These are phyloP conservation scores for Elmis aenea DNA, from an alignment of 2,888 invertebrate species.

Conservation along the genomic window DNA sequence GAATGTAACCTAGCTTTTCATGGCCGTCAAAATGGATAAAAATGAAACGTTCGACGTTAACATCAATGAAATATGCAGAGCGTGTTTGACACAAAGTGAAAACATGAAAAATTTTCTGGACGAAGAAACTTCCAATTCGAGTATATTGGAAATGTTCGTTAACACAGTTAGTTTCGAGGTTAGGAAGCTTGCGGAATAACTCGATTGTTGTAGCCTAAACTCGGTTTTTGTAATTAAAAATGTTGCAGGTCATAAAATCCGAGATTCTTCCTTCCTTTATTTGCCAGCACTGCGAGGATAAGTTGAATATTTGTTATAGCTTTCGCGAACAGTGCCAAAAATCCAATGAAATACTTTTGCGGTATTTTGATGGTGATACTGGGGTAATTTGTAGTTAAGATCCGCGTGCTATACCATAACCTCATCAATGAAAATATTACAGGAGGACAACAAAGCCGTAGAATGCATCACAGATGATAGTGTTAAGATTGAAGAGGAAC, in stretches of 20 bases:
- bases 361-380: constrained; percentile 6
- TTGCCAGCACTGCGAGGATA: constrained; percentile 29
- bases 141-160: constrained; percentile 25
- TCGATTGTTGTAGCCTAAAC: constrained; percentile 1
- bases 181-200: constrained; percentile 6
- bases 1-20: too few relatives aligned
- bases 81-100: constrained; percentile 26
- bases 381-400: constrained; percentile 6
- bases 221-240: constrained; percentile 1
- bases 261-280: constrained; percentile 25
- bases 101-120: constrained; percentile 24
- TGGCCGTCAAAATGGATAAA: too few relatives aligned
- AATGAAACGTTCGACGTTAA: too few relatives aligned
- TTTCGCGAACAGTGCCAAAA: constrained; percentile 30
- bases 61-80: constrained; percentile 27
- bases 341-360: constrained; percentile 24
- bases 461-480: too few relatives aligned
- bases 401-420: too few relatives aligned
- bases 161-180: constrained; percentile 26
- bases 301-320: constrained; percentile 29
- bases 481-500: neutral
- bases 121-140: constrained; percentile 16
- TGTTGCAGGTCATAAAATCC: constrained; percentile 24
- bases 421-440: too few relatives aligned
- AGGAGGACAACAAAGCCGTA: too few relatives aligned